These are phyloP conservation scores for Pitta sordida DNA, from an alignment of 2,113 vertebrate genomes.

Conservation along the genomic window DNA sequence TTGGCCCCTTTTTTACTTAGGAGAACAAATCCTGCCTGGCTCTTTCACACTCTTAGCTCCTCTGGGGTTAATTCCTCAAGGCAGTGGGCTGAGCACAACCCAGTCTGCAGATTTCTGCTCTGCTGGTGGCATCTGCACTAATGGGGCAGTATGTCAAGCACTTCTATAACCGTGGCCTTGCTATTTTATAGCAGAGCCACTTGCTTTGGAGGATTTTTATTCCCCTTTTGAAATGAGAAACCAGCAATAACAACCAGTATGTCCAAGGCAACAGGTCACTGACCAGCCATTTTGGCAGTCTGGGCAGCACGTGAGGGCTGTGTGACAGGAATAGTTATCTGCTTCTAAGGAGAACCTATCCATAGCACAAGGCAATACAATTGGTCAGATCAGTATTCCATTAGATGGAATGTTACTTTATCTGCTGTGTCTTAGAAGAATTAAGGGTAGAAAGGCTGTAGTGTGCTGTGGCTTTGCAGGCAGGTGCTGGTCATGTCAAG, in stretches of 20 bases:
- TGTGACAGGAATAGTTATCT: neutral
- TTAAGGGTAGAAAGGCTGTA: neutral
- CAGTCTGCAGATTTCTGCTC: neutral
- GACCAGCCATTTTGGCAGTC: neutral
- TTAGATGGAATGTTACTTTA: neutral
- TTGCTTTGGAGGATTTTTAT: neutral
- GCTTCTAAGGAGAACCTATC: neutral
- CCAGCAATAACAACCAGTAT: neutral
- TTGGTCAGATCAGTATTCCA: neutral
- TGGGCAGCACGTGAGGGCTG: neutral
- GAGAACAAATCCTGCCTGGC: neutral
- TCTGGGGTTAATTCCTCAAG: neutral
- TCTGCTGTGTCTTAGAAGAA: neutral
- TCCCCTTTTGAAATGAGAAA: constrained; percentile 23
- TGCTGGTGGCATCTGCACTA: neutral
- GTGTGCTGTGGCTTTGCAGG: no score
- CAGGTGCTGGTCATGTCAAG: rapidly evolving
- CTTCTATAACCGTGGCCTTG: neutral
- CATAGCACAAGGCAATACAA: neutral
- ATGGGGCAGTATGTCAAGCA: neutral
- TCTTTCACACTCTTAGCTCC: neutral
- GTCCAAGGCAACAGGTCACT: neutral
- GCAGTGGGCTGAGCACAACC: neutral
- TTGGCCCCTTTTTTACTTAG: neutral
- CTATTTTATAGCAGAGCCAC: neutral